These are phyloP conservation scores for Babylonia areolata DNA, from an alignment of 1,140 invertebrate species.

Conservation along the genomic window DNA sequence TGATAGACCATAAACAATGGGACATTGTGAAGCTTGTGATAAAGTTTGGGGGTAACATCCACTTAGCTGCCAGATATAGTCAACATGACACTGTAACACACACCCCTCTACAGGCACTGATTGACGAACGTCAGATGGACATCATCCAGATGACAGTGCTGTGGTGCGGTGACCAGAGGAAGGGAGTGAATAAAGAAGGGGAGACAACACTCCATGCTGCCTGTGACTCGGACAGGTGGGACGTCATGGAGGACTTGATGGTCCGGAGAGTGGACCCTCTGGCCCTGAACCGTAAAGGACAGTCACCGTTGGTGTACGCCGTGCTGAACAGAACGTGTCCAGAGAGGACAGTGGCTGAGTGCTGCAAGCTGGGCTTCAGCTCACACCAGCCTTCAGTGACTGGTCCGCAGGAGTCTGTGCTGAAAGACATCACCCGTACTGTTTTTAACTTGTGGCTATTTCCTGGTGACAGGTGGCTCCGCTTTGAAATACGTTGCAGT, in stretches of 20 bases:
- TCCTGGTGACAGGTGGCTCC: too few species aligned
- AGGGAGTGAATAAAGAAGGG: constrained; percentile 8
- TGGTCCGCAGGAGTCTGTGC: not conserved
- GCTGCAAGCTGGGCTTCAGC: constrained; percentile 8
- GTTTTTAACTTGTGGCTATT: not conserved
- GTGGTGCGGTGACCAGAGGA: not conserved
- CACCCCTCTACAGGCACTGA: constrained; percentile 10
- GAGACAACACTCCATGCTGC: constrained; percentile 1
- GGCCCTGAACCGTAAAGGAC: not conserved
- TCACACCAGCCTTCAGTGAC: not conserved
- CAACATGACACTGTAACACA: too few species aligned
- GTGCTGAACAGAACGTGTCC: not conserved
- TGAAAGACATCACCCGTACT: not conserved
- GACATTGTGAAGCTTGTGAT: not conserved
- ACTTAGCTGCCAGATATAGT: not conserved
- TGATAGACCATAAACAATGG: not conserved
- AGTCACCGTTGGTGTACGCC: constrained; percentile 9
- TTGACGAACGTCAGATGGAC: not conserved
- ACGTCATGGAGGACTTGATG: not conserved
- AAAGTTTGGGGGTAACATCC: constrained; percentile 3
- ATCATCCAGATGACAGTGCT: not conserved
- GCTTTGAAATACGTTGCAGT: too few species aligned
- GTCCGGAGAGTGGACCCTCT: constrained; percentile 6
- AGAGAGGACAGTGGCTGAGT: constrained; percentile 1
- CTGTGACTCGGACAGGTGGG: not conserved